Evolutionary conservation across 2,797 vertebrate genomes (phyloP).

Genomic region (Myripristis jacobus): DNA sequence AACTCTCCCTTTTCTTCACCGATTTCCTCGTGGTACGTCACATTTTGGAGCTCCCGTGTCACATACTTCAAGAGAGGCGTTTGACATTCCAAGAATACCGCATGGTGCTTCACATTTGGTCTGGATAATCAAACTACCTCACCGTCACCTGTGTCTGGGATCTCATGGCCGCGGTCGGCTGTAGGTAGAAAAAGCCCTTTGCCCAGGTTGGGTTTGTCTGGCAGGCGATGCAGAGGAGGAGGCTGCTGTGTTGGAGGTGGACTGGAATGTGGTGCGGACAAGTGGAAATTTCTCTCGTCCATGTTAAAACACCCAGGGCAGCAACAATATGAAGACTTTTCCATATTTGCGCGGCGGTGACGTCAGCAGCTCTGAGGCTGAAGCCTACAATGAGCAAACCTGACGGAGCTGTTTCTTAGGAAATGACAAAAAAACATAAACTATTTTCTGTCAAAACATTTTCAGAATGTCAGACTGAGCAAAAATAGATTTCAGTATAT

Average conservation of each 20-base stretch:
- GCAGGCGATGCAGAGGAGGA: slow-evolving; percentile 43
- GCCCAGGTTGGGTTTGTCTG: slow-evolving; percentile 22
- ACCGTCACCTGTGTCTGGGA: slow-evolving; percentile 47
- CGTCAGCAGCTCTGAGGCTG: slow-evolving; percentile 27
- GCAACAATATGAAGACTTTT: slow-evolving; percentile 77
- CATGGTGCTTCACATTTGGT: slow-evolving; percentile 43
- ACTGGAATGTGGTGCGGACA: slow-evolving; percentile 75
- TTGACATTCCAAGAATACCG: slow-evolving; percentile 70
- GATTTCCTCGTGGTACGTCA: slow-evolving; percentile 51
- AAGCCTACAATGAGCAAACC: slow-evolving; percentile 31
- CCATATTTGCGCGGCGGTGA: slow-evolving; percentile 72
- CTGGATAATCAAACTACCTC: slow-evolving; percentile 28
- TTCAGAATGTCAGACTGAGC: slow-evolving; percentile 2
- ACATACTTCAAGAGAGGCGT: slow-evolving; percentile 60
- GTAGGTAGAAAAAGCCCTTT: slow-evolving; percentile 31
- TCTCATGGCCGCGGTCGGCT: slow-evolving; percentile 25
- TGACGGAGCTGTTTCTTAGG: slow-evolving; percentile 29
- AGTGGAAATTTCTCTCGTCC: slow-evolving; percentile 81
- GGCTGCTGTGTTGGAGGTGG: slow-evolving; percentile 59
- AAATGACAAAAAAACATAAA: too few relatives aligned
- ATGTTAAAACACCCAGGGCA: slow-evolving; percentile 75
- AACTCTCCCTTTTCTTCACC: slow-evolving; percentile 12
- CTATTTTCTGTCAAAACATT: slow-evolving; percentile 5
- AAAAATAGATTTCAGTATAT: slow-evolving; percentile 7
- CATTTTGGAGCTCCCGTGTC: slow-evolving; percentile 63